A percentile compares a stretch with the other conserved stretches of the same genome.
These are phyloP conservation scores for Myotis daubentonii DNA, from an alignment of 2,797 vertebrate species.

Conservation along the genomic window DNA sequence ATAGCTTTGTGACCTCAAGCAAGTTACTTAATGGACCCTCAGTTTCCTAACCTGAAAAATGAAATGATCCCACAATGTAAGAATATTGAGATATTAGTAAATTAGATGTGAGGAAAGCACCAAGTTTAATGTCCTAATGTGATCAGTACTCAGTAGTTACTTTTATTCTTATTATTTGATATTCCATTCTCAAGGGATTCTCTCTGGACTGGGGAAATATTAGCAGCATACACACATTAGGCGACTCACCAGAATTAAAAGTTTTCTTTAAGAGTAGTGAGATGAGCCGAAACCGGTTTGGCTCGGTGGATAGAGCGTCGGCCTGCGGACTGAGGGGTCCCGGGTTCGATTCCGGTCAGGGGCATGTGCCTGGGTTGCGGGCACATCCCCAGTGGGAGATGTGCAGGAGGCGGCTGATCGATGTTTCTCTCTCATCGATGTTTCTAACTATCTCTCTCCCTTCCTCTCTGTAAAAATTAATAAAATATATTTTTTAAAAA, in stretches of 20 bases:
- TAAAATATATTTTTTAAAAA: no score
- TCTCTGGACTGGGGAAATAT: not conserved
- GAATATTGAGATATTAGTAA: not conserved
- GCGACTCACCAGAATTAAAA: not conserved
- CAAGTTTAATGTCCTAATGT: not conserved
- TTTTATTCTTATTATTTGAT: not conserved
- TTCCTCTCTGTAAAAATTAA: no score
- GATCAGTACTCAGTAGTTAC: not conserved
- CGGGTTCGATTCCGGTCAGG: no score
- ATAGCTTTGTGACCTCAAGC: slow-evolving; percentile 15
- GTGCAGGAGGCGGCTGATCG: no score
- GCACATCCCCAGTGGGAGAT: no score
- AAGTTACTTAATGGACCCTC: not conserved
- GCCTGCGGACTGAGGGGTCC: no score
- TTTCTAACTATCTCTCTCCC: no score
- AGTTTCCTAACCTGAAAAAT: slow-evolving; percentile 44
- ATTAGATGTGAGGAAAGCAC: not conserved
- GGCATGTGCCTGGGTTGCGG: no score
- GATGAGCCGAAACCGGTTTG: no score
- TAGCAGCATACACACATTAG: not conserved
- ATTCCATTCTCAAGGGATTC: not conserved
- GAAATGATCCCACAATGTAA: not conserved
- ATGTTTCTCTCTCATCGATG: no score
- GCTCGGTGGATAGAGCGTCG: no score
- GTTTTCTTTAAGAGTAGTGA: not conserved